Base-by-base conservation (phyloP, 2,888 invertebrate species). In the Lochmaea crataegi region DNA sequence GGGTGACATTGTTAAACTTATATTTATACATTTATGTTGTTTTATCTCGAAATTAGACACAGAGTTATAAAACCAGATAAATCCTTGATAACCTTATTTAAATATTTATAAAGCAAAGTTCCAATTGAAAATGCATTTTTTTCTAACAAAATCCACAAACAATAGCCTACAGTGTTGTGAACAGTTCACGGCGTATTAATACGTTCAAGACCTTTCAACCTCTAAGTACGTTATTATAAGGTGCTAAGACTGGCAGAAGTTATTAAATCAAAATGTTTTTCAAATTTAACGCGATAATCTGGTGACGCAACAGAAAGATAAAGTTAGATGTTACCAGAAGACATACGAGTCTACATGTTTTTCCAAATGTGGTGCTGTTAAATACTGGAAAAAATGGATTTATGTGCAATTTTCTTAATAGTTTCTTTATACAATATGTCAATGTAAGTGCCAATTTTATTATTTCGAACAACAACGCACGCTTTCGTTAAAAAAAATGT, bases 231-330 rank as follows among this genome's bases (percentile, higher is more conserved):
- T 18, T 45, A 4, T 14, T 63, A 38, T 7, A 38, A 67, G 48
- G 70, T 73, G 67, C 5, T 18, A 66, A 66, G 53, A 48, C 57
- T 71, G 32, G 71, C 65, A 64, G 69, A 69, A 68, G 64, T 64
- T 61, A 18, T 65, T 71, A 67, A 65, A 68, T 72, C 71, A 61
- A 70, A 75, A 63, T 75, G 75, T 75, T 73, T 75, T 83, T 83
- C 75, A 78, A 84, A 84, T 83, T 82, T 82, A 81, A 82, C 83
- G 83, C 83, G 81, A 65, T n/a, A n/a, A n/a, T 65, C 68, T 56
- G 76, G 77, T 83, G 83, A 84, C 83, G 83, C 78, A 83, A 80
- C 71, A 71, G 77, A 14, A 58, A 72, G 83, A 83, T 84, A 83
- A 76, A 82, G 78, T 81, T 77, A 80, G 82, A 82, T 82, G 81